phyloP scores from a whole-genome alignment of 1,140 invertebrate species.

The Drosophila sechellia region DNA sequence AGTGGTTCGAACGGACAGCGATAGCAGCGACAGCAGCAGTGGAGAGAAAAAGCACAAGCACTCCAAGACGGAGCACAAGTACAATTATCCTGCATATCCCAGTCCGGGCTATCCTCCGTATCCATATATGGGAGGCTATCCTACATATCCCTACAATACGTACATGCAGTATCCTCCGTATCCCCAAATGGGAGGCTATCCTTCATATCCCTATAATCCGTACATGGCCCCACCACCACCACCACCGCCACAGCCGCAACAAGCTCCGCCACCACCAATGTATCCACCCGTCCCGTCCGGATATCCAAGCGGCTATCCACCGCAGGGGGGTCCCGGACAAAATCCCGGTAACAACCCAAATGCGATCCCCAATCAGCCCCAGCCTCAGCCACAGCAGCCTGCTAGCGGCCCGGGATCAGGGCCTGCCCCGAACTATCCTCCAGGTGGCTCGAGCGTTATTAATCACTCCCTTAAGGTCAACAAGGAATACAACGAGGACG shows the following conservation, averaged over 20 bases:
- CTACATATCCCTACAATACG: conserved; percentile 25
- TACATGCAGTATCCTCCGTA: conserved; percentile 19
- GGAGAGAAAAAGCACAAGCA: conserved; percentile 23
- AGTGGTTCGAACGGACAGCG: conserved; percentile 38
- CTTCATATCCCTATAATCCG: conserved; percentile 13
- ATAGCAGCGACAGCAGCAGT: conserved; percentile 44
- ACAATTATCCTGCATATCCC: conserved; percentile 55
- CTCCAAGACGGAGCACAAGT: conserved; percentile 32
- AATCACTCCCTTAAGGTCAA: conserved; percentile 69
- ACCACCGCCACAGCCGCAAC: conserved; percentile 1
- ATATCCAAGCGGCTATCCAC: conserved; percentile 1
- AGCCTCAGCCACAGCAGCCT: conserved; percentile 1
- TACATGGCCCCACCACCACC: conserved; percentile 23
- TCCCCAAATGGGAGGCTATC: conserved; percentile 9
- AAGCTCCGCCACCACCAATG: conserved; percentile 6
- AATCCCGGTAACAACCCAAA: conserved; percentile 10
- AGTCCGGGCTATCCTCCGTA: neutral
- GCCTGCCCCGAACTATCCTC: conserved; percentile 4
- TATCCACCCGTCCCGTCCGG: conserved; percentile 3
- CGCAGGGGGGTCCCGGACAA: neutral
- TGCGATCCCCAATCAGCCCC: conserved; percentile 9
- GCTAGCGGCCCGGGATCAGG: conserved; percentile 2
- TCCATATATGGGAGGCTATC: neutral
- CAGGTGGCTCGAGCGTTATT: conserved; percentile 51
- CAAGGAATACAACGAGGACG: conserved; percentile 65